A percentile compares a stretch with the other conserved stretches of the same genome.
Conservation (phyloP, 2,113 vertebrate genomes). For the Theristicus caerulescens region DNA sequence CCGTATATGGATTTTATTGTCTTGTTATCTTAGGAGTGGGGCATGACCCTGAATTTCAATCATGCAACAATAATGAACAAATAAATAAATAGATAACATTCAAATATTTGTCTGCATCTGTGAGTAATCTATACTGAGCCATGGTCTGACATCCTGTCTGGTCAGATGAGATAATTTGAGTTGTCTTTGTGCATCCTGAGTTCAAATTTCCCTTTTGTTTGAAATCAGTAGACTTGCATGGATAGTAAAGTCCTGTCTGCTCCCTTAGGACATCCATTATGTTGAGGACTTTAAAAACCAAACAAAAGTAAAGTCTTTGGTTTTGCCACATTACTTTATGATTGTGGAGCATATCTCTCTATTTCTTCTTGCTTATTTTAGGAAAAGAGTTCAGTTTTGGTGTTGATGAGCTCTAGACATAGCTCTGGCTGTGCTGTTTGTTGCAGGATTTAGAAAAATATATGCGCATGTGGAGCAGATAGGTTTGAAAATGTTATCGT, state of each 20-base stretch:
- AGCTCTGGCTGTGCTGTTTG: not conserved
- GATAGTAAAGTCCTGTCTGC: not conserved
- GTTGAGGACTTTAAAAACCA: not conserved
- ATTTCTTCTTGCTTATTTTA: not conserved
- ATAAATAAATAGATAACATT: not conserved
- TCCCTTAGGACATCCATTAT: not conserved
- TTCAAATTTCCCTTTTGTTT: slow-evolving; percentile 22
- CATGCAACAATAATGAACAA: not conserved
- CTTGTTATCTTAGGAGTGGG: not conserved
- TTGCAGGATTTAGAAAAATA: not conserved
- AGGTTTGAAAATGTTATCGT: not conserved
- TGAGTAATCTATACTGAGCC: not conserved
- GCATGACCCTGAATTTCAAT: not conserved
- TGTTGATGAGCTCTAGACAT: not conserved
- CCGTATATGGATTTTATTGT: not conserved
- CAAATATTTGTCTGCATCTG: not conserved
- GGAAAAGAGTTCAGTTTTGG: not conserved
- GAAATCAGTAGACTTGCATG: not conserved
- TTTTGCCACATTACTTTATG: not conserved
- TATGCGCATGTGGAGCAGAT: not conserved
- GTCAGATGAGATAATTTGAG: not conserved
- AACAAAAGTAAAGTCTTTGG: not conserved
- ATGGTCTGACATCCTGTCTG: not conserved
- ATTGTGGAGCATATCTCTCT: not conserved
- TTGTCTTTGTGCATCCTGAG: slow-evolving; percentile 20